phyloP scores from a whole-genome alignment of 2,888 invertebrate species.

The Polyploca ridens region DNA sequence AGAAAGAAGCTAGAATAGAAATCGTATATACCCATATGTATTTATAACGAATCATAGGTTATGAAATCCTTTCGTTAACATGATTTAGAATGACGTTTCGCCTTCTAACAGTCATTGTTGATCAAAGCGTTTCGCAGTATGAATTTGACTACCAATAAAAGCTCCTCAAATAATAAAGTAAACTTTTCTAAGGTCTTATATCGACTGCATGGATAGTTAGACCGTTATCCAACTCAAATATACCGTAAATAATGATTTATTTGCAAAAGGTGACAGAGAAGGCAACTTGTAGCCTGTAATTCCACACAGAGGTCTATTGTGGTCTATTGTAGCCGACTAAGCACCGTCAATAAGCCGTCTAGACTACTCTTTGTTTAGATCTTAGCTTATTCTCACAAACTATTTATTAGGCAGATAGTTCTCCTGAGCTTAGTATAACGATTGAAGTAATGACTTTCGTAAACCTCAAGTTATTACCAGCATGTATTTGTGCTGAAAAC shows the following conservation, averaged over 20 bases:
- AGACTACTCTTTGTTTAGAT: slow-evolving; percentile 13
- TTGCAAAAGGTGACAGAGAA: slow-evolving; percentile 11
- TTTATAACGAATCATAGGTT: too few species aligned
- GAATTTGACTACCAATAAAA: too few species aligned
- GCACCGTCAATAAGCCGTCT: slow-evolving; percentile 22
- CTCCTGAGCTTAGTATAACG: slow-evolving; percentile 4
- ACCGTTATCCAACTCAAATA: background rate
- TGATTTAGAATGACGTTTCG: too few species aligned
- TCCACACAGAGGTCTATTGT: slow-evolving; percentile 22
- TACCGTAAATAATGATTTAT: background rate
- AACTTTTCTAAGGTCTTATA: background rate
- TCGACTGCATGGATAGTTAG: background rate
- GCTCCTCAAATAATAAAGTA: too few species aligned
- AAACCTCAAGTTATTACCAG: background rate
- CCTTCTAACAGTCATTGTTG: too few species aligned
- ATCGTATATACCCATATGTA: too few species aligned
- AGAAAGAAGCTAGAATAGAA: too few species aligned
- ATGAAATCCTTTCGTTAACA: too few species aligned
- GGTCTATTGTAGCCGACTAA: slow-evolving; percentile 22
- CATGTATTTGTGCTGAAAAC: too few species aligned
- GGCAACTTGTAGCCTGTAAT: slow-evolving; percentile 22
- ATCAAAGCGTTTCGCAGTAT: too few species aligned
- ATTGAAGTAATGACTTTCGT: slow-evolving; percentile 4
- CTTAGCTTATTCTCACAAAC: background rate
- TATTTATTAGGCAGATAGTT: slow-evolving; percentile 1